A percentile compares a stretch with the other conserved stretches of the same genome.
Evolutionary conservation across 2,888 invertebrate genomes (phyloP).

Genomic region (Netelia virgata): DNA sequence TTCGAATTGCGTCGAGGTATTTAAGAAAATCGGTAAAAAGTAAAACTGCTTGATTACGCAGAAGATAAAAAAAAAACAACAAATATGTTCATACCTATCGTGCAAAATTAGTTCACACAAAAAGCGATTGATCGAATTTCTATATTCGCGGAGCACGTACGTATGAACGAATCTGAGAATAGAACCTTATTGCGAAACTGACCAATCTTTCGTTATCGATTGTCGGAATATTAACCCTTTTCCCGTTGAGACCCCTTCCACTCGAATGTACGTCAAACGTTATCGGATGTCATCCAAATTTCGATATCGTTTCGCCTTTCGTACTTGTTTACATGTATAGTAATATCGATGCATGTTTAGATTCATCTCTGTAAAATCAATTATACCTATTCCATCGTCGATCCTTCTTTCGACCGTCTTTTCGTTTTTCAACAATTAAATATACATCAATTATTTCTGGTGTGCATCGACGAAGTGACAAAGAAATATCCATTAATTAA

Average conservation of each 20-base stretch:
- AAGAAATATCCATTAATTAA: not conserved
- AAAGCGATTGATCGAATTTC: not conserved
- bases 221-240: not conserved
- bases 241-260: not conserved
- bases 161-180: slow-evolving; percentile 37
- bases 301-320: not conserved
- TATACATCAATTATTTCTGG: not conserved
- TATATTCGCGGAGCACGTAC: not conserved
- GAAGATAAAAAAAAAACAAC: no score
- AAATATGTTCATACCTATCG: no score
- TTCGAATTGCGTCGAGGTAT: no score
- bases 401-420: not conserved
- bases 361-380: not conserved
- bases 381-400: not conserved
- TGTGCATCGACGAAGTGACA: not conserved
- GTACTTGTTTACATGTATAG: not conserved
- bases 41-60: no score
- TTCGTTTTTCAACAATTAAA: not conserved
- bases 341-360: not conserved
- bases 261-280: not conserved
- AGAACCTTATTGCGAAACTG: slow-evolving; percentile 33
- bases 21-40: no score
- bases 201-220: not conserved
- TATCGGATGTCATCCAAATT: not conserved
- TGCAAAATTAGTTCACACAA: no score